Evolutionary conservation across 2,797 vertebrate species (phyloP).

Genomic region (Pantherophis alleghaniensis): DNA sequence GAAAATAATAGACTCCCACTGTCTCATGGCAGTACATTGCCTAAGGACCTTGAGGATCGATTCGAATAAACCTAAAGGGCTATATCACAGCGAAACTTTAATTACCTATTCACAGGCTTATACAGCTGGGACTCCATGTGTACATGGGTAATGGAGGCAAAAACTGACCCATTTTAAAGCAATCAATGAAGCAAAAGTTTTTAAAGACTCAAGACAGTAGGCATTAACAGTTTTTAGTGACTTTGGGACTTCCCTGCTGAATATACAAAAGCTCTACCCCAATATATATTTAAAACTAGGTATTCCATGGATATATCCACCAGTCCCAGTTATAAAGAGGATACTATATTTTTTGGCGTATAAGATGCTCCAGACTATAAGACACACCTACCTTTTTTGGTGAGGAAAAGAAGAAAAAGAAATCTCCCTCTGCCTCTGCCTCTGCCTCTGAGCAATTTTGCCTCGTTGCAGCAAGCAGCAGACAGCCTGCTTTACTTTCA

Average conservation of each 20-base stretch:
- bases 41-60: conserved; percentile 26
- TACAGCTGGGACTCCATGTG: conserved; percentile 10
- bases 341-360: too few species aligned
- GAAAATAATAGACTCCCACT: conserved; percentile 20
- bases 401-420: too few species aligned
- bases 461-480: too few species aligned
- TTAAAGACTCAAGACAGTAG: conserved; percentile 8
- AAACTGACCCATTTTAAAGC: conserved; percentile 25
- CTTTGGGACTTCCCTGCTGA: not conserved
- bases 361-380: too few species aligned
- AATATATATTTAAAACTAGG: not conserved
- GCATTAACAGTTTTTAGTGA: conserved; percentile 2
- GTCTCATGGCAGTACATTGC: conserved; percentile 18
- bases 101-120: conserved; percentile 27
- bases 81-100: conserved; percentile 38
- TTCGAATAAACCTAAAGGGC: conserved; percentile 23
- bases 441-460: too few species aligned
- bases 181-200: conserved; percentile 30
- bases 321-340: not conserved
- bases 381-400: too few species aligned
- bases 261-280: not conserved
- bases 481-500: too few species aligned
- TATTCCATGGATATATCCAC: not conserved
- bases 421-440: too few species aligned
- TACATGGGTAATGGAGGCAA: conserved; percentile 5